phyloP scores from a whole-genome alignment of 2,797 vertebrate species.

The Manis crassicaudata region DNA sequence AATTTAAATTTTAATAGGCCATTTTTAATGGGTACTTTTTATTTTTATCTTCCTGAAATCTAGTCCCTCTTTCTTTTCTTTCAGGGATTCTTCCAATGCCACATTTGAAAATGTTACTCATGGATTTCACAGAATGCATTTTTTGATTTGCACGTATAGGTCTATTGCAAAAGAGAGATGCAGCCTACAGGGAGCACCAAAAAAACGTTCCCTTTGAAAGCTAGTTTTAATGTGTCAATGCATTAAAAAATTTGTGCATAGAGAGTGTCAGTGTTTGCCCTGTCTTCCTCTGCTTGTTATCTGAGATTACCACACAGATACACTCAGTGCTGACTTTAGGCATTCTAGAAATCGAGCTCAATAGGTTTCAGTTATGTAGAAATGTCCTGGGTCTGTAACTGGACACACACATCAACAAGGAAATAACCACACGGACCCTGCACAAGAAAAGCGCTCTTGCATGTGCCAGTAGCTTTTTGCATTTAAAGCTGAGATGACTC shows the following conservation, averaged over 20 bases:
- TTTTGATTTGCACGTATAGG: conserved; percentile 65
- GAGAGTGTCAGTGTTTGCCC: background rate
- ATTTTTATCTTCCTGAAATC: conserved; percentile 54
- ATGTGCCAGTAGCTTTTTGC: accelerated
- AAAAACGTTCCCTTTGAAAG: conserved; percentile 40
- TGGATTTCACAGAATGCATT: conserved; percentile 34
- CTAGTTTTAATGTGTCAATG: conserved; percentile 38
- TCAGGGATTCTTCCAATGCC: conserved; percentile 65
- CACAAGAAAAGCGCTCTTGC: background rate
- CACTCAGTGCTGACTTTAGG: background rate
- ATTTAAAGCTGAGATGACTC: background rate
- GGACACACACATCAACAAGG: too few species aligned
- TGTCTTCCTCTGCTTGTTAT: background rate
- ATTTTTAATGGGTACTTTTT: conserved; percentile 70
- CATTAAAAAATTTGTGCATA: background rate
- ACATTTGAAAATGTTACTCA: conserved; percentile 52
- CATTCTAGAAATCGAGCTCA: background rate
- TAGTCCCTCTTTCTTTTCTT: conserved; percentile 66
- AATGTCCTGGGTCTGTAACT: background rate
- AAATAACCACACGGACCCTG: background rate
- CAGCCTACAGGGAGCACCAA: background rate
- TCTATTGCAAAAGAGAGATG: background rate
- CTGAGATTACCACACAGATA: background rate
- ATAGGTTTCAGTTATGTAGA: conserved; percentile 1
- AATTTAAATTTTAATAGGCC: conserved; percentile 71